Evolutionary conservation across 1,140 invertebrate genomes (phyloP).

Genomic region (Aphis craccivora): DNA sequence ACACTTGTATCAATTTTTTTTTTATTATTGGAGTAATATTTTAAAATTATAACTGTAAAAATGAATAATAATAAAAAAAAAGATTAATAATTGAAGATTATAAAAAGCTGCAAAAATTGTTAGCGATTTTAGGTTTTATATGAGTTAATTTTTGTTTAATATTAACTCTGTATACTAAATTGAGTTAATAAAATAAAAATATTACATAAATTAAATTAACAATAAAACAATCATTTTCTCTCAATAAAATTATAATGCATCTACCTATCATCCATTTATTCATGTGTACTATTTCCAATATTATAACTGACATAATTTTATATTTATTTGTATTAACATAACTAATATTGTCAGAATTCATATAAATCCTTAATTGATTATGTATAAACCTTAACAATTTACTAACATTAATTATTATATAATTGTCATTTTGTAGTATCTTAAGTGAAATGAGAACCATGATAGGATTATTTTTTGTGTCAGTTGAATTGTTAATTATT

Average conservation of each 20-base stretch:
- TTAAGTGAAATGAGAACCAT: too few species aligned
- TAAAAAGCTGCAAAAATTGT: neutral
- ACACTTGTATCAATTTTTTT: neutral
- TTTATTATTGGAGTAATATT: neutral
- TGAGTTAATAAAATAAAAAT: neutral
- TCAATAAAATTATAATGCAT: neutral
- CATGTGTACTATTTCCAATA: too few species aligned
- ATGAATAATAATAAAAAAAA: neutral
- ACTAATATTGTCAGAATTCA: neutral
- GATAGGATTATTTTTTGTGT: too few species aligned
- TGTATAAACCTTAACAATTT: too few species aligned
- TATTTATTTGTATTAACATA: neutral
- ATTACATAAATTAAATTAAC: neutral
- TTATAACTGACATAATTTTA: neutral
- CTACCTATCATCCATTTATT: too few species aligned
- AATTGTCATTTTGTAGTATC: too few species aligned
- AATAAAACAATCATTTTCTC: too few species aligned
- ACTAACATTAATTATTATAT: too few species aligned
- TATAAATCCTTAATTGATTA: neutral
- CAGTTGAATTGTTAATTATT: too few species aligned
- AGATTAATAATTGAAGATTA: neutral
- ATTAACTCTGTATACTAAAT: too few species aligned
- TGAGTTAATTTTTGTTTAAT: too few species aligned
- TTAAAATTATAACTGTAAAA: neutral
- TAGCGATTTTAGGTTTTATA: too few species aligned